These are phyloP conservation scores for Myocastor coypus DNA, from an alignment of 2,113 vertebrate species.

Conservation along the genomic window DNA sequence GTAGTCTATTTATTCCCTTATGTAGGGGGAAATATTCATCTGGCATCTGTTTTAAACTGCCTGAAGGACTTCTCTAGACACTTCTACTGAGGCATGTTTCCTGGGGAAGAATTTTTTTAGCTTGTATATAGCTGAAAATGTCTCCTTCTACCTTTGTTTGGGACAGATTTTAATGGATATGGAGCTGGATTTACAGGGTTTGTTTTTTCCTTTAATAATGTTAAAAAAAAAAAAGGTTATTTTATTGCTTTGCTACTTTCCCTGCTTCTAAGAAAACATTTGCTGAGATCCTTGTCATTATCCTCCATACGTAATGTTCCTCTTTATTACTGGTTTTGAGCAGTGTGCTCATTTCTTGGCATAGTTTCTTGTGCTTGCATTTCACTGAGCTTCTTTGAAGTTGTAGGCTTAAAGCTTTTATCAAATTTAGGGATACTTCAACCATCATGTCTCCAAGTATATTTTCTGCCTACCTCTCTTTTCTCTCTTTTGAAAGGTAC, in stretches of 20 bases:
- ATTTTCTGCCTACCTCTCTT: neutral
- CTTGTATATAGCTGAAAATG: neutral
- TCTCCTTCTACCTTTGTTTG: neutral
- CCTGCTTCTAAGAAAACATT: neutral
- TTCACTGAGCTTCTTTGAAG: slow-evolving; percentile 3
- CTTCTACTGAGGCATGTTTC: neutral
- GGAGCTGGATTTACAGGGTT: neutral
- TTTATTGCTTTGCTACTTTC: neutral
- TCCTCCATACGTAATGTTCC: neutral
- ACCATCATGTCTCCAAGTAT: neutral
- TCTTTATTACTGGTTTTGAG: neutral
- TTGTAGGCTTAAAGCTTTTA: neutral
- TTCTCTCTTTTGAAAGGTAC: neutral
- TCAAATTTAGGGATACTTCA: neutral
- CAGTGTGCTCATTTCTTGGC: neutral
- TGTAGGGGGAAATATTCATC: neutral
- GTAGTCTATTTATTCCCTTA: neutral
- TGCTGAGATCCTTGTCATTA: neutral
- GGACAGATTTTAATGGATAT: neutral
- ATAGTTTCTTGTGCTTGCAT: neutral
- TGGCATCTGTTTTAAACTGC: neutral
- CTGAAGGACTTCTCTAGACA: neutral
- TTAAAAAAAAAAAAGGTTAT: neutral
- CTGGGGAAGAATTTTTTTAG: neutral
- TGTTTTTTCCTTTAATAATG: neutral